Evolutionary conservation across 64 coral and sea anemone genomes (phyloP).

Genomic region (Actinia tenebrosa): DNA sequence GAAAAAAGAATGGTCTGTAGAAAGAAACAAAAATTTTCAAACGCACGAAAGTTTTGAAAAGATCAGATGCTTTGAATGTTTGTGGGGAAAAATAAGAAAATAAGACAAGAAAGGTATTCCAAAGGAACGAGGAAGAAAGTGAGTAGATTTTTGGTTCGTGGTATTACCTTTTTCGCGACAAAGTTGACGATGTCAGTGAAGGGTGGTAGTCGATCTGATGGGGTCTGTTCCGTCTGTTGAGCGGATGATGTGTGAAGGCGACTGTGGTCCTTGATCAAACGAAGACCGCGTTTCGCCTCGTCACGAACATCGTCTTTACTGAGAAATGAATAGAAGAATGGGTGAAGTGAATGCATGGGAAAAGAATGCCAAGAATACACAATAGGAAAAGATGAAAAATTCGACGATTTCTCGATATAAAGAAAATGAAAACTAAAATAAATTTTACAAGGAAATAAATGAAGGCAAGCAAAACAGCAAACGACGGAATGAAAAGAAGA

Average conservation of each 20-base stretch:
- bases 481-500: no score
- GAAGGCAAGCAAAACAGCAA: no score
- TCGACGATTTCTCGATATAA: background rate
- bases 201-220: constrained; percentile 26
- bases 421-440: no score
- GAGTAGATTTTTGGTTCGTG: no score
- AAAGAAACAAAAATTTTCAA: no score
- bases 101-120: no score
- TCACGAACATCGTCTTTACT: constrained; percentile 96
- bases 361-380: background rate
- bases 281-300: constrained; percentile 80
- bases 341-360: background rate
- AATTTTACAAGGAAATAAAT: background rate
- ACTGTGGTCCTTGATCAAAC: background rate
- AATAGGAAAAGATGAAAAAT: no score
- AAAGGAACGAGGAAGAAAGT: no score
- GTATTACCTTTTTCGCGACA: constrained; percentile 71
- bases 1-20: no score
- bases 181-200: constrained; percentile 74
- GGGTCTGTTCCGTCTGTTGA: background rate
- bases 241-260: background rate
- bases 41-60: no score
- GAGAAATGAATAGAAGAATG: background rate
- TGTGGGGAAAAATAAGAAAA: no score
- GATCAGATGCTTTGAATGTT: no score